phyloP scores from a whole-genome alignment of 2,888 invertebrate genomes.

The Patella depressa region DNA sequence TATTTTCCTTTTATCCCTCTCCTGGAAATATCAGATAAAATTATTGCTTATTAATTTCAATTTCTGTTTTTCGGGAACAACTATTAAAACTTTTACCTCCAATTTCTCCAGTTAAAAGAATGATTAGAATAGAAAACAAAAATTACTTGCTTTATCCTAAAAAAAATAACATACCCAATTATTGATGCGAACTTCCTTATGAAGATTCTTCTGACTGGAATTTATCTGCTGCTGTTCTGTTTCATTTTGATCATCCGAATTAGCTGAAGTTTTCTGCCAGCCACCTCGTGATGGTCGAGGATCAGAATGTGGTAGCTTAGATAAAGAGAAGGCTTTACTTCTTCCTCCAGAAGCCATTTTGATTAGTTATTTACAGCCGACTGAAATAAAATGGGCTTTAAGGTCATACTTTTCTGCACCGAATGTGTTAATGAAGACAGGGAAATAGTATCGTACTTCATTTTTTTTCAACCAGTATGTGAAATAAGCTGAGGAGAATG shows the following conservation, averaged over 20 bases:
- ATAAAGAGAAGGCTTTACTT: not conserved
- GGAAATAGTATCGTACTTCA: too few species aligned
- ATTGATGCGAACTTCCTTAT: conserved; percentile 63
- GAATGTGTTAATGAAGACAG: too few species aligned
- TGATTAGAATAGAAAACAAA: not conserved
- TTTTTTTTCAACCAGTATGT: too few species aligned
- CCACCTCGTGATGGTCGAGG: conserved; percentile 33
- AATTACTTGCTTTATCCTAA: too few species aligned
- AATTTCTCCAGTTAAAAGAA: not conserved
- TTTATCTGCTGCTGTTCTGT: conserved; percentile 13
- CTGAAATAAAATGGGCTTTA: too few species aligned
- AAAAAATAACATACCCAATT: conserved; percentile 57
- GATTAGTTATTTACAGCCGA: too few species aligned
- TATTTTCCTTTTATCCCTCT: not conserved
- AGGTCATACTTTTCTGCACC: too few species aligned
- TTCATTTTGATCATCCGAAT: conserved; percentile 59
- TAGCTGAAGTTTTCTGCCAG: conserved; percentile 60
- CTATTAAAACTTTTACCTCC: not conserved
- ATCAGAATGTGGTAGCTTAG: not conserved
- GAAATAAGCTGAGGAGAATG: too few species aligned
- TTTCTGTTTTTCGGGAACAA: too few species aligned
- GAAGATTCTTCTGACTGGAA: conserved; percentile 59
- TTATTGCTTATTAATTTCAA: not conserved
- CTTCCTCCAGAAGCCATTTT: conserved; percentile 4
- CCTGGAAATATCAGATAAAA: not conserved